Conservation (phyloP, 2,797 vertebrate genomes). For the Manis pentadactyla region DNA sequence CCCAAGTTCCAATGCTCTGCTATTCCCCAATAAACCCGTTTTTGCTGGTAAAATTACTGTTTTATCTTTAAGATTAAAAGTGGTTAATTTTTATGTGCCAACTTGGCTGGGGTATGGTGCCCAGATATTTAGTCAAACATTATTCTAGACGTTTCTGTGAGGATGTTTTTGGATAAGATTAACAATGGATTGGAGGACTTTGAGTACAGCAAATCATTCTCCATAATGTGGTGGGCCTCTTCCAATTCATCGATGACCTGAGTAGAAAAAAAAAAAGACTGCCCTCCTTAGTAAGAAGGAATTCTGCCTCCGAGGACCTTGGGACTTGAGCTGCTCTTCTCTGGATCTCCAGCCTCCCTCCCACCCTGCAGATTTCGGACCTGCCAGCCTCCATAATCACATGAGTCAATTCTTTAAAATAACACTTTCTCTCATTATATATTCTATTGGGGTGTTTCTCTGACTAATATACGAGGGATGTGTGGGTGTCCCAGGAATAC, state of each 20-base stretch:
- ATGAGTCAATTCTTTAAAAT: not conserved
- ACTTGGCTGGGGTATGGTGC: too few relatives aligned
- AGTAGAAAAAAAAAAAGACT: not conserved
- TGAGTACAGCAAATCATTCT: not conserved
- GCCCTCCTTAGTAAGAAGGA: not conserved
- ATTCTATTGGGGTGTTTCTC: not conserved
- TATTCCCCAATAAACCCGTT: too few relatives aligned
- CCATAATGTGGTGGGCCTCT: too few relatives aligned
- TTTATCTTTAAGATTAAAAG: too few relatives aligned
- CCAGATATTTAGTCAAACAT: not conserved
- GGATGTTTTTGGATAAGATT: not conserved
- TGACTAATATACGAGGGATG: not conserved
- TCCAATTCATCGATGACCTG: not conserved
- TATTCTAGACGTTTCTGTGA: not conserved
- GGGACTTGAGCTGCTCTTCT: not conserved
- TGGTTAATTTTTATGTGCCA: not conserved
- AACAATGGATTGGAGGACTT: not conserved
- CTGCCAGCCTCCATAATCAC: too few relatives aligned
- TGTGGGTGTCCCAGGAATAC: not conserved
- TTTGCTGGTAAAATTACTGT: too few relatives aligned
- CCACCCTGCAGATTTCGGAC: not conserved
- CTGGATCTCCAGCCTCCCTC: not conserved
- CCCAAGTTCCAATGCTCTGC: too few relatives aligned
- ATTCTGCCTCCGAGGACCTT: not conserved
- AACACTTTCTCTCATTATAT: not conserved